Base-by-base conservation (phyloP, 2,888 invertebrate species). In the Himalopsyche tibetana region DNA sequence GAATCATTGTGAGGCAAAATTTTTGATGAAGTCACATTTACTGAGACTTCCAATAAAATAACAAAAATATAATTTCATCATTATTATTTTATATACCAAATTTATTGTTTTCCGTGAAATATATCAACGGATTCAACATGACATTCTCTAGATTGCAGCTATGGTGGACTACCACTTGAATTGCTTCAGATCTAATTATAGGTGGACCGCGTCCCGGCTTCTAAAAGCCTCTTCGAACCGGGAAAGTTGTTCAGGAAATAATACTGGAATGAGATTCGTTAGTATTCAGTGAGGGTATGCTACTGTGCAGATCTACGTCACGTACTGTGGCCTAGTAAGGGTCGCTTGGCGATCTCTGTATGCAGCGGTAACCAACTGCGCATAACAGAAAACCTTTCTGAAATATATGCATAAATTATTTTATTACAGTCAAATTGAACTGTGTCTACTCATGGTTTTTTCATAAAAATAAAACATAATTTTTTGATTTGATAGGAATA, bases 191-290 rank as follows among this genome's bases (percentile, higher is more conserved):
- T 63, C 28, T 63, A 63, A 63, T 63, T 63, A 63, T 63, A 63
- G 63, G 63, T 63, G 63, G 63, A 63, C 63, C 28, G 63, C 63
- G 63, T 63, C 63, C 63, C 19, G 63, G 63, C 19, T 63, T 19
- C 63, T 19, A 63, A 63, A 63, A 19, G 51, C 63, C 63, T 63
- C 63, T n/a, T 4, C 63, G 9, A 19, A 28, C 63, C 63, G 63
- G 63, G 63, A 63, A 63, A 63, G 63, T 63, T 63, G 63, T 63
- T 63, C 63, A 63, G 63, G 19, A 63, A 63, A 63, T 63, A 63
- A 63, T 63, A 63, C 63, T 63, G 63, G 63, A 28, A 63, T 28
- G 63, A 15, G 63, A 63, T 63, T 63, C 63, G 63, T 63, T 63
- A 63, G 63, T 63, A 63, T 63, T 63, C 63, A 63, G 28, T 11